Base-by-base conservation (phyloP, 1,140 invertebrate species). In the Ostrea denselamellosa region DNA sequence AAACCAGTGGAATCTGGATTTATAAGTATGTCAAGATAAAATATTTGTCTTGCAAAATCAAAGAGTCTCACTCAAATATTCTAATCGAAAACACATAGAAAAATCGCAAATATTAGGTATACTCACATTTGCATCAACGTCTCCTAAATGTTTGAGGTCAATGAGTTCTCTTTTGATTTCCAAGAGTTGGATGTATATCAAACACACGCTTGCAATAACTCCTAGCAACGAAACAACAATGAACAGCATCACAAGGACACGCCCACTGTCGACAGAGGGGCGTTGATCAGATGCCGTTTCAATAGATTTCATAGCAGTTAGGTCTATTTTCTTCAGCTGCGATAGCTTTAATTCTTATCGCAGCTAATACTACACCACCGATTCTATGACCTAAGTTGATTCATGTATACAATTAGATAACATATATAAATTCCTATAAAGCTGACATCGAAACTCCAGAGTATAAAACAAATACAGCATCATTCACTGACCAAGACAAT, bases 171-270 rank as follows among this genome's bases (percentile, higher is more conserved):
- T 25, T 77, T 77, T 22, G 7, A 77, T 25, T 25, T 25, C 68
- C 28, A 77, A 12, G 28, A 77, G 68, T 34, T 77, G 68, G 10
- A 77, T 25, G 68, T 77, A 77, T 34, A 77, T 77, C 14, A 77
- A 10, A 34, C 68, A 77, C 22, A 77, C 9, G 25, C 68, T 28
- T 34, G 22, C 68, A 25, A 34, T 44, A 9, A 77, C 68, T 8
- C 68, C 68, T 28, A 77, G 25, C 22, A 77, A 77, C 22, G 28
- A 12, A 10, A 77, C 28, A 5, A 77, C 28, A 14, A 77, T 22
- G 2, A 44, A 25, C 10, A 25, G 28, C 68, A 25, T 77, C 68
- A 77, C 68, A 28, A 77, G 12, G 28, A 28, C 68, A 77, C 68
- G 68, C 68, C 68, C 68, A 34, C 22, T 77, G 12, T 25, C 28